A percentile compares a stretch with the other conserved stretches of the same genome.
phyloP scores from a whole-genome alignment of 2,797 vertebrate genomes.

The Bovichtus diacanthus region DNA sequence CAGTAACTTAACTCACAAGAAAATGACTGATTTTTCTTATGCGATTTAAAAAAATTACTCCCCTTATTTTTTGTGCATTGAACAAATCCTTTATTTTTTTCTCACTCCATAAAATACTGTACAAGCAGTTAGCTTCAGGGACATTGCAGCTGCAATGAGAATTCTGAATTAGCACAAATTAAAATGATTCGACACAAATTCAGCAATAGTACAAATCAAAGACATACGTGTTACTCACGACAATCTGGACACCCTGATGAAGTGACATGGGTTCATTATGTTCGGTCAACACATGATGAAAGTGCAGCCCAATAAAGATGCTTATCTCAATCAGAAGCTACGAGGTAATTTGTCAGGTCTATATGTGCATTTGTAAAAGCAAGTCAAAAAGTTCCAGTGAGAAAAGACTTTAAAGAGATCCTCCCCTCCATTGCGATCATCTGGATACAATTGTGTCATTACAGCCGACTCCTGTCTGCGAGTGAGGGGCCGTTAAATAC shows the following conservation, averaged over 20 bases:
- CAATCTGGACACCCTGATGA: background rate
- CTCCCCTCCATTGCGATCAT: conserved; percentile 65
- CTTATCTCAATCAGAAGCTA: conserved; percentile 60
- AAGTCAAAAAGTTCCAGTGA: conserved; percentile 39
- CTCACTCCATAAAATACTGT: background rate
- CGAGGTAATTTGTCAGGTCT: conserved; percentile 44
- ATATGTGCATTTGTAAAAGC: conserved; percentile 25
- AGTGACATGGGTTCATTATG: background rate
- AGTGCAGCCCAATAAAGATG: conserved; percentile 40
- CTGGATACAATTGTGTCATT: conserved; percentile 84
- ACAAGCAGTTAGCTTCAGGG: background rate
- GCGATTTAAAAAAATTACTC: no score
- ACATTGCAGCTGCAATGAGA: background rate
- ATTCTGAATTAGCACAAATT: background rate
- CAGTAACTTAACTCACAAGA: background rate
- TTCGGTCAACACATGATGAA: conserved; percentile 52
- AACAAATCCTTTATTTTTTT: background rate
- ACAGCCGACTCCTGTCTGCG: conserved; percentile 67
- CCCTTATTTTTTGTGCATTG: background rate
- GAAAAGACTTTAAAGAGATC: conserved; percentile 52
- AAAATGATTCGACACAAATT: background rate
- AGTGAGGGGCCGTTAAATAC: conserved; percentile 67
- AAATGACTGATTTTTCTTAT: no score
- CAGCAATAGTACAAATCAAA: background rate
- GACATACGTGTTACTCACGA: background rate